Percentiles rank a stretch among this genome's conserved stretches.
Evolutionary conservation across 2,888 invertebrate genomes (phyloP).

Genomic region (Lepidochitona cinerea): DNA sequence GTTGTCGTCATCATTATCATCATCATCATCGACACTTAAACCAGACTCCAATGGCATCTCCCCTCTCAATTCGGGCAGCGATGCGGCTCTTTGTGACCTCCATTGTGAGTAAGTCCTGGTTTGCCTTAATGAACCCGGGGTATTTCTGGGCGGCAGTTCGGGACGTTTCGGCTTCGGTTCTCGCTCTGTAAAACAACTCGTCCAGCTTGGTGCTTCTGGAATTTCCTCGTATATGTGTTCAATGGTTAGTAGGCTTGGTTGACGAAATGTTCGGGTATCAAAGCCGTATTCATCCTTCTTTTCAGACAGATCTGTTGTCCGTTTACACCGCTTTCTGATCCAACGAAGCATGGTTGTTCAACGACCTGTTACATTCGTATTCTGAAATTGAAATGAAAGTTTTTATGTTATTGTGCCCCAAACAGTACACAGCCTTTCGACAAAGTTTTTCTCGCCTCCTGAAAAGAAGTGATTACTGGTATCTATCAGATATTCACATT

Average conservation of each 20-base stretch:
- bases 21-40: not conserved
- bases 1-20: not conserved
- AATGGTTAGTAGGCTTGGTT: too few relatives aligned
- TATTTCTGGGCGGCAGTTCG: not conserved
- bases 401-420: too few relatives aligned
- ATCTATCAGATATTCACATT: too few relatives aligned
- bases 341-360: not conserved
- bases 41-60: not conserved
- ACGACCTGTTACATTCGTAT: too few relatives aligned
- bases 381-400: too few relatives aligned
- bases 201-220: not conserved
- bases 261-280: not conserved
- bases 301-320: not conserved
- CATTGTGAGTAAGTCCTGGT: not conserved
- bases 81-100: not conserved
- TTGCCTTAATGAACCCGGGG: not conserved
- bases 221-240: slow-evolving; percentile 5
- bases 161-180: not conserved
- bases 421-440: too few relatives aligned
- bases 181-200: not conserved
- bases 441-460: too few relatives aligned
- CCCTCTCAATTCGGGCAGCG: not conserved
- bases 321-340: not conserved
- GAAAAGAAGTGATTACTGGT: too few relatives aligned
- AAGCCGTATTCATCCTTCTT: not conserved